Evolutionary conservation across 2,888 invertebrate genomes (phyloP), one percentile per base, ranked within the genome.

Genomic region (Helicoverpa assulta): DNA sequence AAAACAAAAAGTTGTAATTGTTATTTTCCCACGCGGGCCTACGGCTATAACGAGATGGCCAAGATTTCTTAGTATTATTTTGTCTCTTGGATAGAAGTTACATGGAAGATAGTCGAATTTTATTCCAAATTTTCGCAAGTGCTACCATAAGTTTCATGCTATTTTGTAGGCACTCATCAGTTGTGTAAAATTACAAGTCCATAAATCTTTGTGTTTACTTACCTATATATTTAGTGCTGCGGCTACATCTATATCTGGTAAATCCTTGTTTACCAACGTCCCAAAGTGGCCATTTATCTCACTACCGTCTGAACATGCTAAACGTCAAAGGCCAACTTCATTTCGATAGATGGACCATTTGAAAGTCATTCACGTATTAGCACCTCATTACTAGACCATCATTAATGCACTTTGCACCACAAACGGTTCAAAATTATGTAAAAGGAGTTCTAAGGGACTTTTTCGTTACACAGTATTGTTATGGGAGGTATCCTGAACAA

Each of bases 401-500:
- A 40, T 47, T 47, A 2, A n/a, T 47, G 47, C 47, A 47, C 40
- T 40, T 40, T 40, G 40, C 40, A 47, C 47, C 47, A n/a, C 16
- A 47, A 47, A 16, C n/a, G 1, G 5, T 47, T 5, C 14, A 40
- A 40, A 14, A 6, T 47, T n/a, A 47, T 6, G 47, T n/a, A 47
- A 4, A 47, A 47, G n/a, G n/a, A n/a, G n/a, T 14, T 53, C 16
- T 2, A 26, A 53, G 6, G 1, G 0, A 0, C 7, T 60, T 40
- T 62, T 18, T 16, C n/a, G 52, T 37, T 16, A 26, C 82, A 67
- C 91, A 95, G 95, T 67, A 94, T 94, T 74, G 89, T 94, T 59
- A 93, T 95, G 93, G 92, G 93, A 0, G 94, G 93, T 18, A 85
- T 94, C 1, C 72, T 90, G 18, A 94, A 92, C 84, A 96, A 96